phyloP scores from a whole-genome alignment of 30 jellyfish, hydroid and myxozoan species.

The Mastigias papua region DNA sequence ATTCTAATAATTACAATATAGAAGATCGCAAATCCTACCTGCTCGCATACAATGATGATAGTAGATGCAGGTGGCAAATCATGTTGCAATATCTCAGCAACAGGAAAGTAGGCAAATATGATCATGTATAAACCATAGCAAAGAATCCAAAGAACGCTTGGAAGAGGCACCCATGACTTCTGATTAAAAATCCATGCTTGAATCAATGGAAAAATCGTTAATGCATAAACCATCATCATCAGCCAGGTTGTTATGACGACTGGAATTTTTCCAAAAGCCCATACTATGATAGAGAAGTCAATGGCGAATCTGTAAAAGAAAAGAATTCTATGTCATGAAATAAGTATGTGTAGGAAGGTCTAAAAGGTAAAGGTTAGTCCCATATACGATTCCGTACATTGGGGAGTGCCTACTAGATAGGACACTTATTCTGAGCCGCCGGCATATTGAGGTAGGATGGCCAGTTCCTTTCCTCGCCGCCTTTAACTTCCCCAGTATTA shows the following conservation, averaged over 20 bases:
- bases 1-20: too few species aligned
- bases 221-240: slow-evolving; percentile 72
- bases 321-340: too few species aligned
- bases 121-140: slow-evolving; percentile 78
- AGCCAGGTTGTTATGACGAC: slow-evolving; percentile 76
- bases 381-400: too few species aligned
- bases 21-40: slow-evolving; percentile 72
- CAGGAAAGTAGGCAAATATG: slow-evolving; percentile 76
- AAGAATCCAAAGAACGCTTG: slow-evolving; percentile 63
- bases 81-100: slow-evolving; percentile 34
- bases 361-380: too few species aligned
- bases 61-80: slow-evolving; percentile 89
- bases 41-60: slow-evolving; percentile 74
- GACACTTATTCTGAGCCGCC: too few species aligned
- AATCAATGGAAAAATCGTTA: slow-evolving; percentile 69
- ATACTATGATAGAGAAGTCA: slow-evolving; percentile 72
- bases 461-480: too few species aligned
- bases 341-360: too few species aligned
- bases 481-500: too few species aligned
- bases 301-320: slow-evolving; percentile 58
- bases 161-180: slow-evolving; percentile 74
- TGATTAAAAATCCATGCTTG: slow-evolving; percentile 73
- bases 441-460: too few species aligned
- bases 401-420: too few species aligned
- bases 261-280: slow-evolving; percentile 88